Base-by-base conservation (phyloP, 2,797 vertebrate species). In the Rallus crepitans region DNA sequence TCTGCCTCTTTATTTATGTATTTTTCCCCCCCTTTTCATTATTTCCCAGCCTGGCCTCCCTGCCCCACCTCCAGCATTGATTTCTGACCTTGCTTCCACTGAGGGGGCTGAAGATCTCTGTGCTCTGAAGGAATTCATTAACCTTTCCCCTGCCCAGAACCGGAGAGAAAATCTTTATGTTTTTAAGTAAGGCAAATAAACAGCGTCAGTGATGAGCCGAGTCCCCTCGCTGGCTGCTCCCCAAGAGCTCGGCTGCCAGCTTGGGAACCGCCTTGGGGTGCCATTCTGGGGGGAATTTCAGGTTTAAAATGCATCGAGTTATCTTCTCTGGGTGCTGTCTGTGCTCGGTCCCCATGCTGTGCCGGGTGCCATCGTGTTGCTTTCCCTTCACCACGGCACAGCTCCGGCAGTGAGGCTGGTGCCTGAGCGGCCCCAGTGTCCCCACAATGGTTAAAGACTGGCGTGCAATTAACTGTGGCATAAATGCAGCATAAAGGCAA, bases 161-260 rank as follows among this genome's bases (percentile, higher is more conserved):
- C 33, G 68, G 94, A 94, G 91, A 95, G 95, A 94, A 96, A 96
- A 96, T 93, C 96, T 91, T 94, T 97, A 86, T 96, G 59, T 96
- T 96, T 96, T 95, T 93, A 95, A 95, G 95, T 50, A 95, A 97
- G 87, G 95, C 93, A 94, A 97, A 96, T 93, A 96, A 96, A 96
- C 87, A 82, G 33, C 18, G 75, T 48, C 82, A 57, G 66, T 31
- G 89, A 76, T 61, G 64, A 45, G 47, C 0, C 0, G 59, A 70
- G 95, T 88, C 68, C 57, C 68, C 35, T 92, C 1, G 0, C 90
- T 87, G 75, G 75, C 92, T 71, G 73, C 42, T 90, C 88, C 86
- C 40, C 63, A 35, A 50, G 76, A 94, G 37, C 71, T 60, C 6
- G 2, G 7, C 30, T 59, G 40, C 66, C 48, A 33, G 31, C n/a